phyloP scores from a whole-genome alignment of 2,113 vertebrate species.

The Etheostoma cragini region DNA sequence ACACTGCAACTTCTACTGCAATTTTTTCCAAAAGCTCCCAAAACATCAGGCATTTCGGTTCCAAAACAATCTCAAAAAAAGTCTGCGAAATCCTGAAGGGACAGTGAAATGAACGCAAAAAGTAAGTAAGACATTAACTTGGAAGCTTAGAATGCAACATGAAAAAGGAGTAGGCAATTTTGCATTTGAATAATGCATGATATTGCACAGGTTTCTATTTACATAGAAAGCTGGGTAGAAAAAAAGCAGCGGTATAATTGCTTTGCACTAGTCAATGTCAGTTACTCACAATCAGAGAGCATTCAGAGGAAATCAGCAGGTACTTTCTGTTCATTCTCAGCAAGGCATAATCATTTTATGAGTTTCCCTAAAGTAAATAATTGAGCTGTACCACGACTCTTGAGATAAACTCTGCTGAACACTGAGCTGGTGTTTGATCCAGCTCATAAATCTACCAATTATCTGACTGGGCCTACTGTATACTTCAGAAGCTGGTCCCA shows the following conservation, averaged over 20 bases:
- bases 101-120: not conserved
- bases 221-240: conserved; percentile 23
- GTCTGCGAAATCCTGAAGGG: no score
- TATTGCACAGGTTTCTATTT: conserved; percentile 20
- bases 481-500: conserved; percentile 17
- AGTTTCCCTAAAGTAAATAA: conserved; percentile 5
- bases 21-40: no score
- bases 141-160: not conserved
- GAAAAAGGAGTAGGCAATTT: not conserved
- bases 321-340: conserved; percentile 26
- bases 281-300: conserved; percentile 45
- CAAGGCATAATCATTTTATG: conserved; percentile 26
- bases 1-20: no score
- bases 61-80: no score
- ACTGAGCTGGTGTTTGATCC: conserved; percentile 32
- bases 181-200: not conserved
- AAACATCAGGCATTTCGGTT: no score
- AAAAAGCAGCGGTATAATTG: conserved; percentile 42
- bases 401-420: conserved; percentile 33
- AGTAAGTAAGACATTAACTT: not conserved
- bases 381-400: conserved; percentile 4
- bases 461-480: conserved; percentile 31
- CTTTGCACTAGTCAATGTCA: conserved; percentile 30
- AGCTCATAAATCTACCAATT: conserved; percentile 52
- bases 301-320: conserved; percentile 40